phyloP scores from a whole-genome alignment of 2,797 vertebrate species.

The Tokudaia tokunoshimensis region DNA sequence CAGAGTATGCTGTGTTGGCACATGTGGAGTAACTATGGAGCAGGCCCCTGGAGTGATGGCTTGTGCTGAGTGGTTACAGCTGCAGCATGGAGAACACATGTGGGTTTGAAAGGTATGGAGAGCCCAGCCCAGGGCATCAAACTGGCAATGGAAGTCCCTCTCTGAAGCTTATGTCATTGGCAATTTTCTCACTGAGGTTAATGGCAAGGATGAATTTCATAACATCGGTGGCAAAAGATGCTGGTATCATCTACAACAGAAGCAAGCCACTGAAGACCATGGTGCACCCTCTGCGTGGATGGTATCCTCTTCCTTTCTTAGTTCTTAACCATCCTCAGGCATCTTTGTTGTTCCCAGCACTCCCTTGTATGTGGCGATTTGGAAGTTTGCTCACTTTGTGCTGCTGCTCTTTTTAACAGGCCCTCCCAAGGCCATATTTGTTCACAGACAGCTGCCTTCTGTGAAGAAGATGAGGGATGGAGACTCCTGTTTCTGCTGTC shows the following conservation, averaged over 20 bases:
- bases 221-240: not conserved
- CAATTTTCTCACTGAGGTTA: not conserved
- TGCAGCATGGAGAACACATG: not conserved
- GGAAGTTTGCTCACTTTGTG: not conserved
- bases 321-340: not conserved
- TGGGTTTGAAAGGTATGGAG: not conserved
- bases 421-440: not conserved
- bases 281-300: not conserved
- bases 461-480: not conserved
- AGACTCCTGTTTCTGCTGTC: not conserved
- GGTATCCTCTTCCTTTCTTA: not conserved
- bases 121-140: not conserved
- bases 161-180: not conserved
- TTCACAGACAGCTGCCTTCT: not conserved
- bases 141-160: not conserved
- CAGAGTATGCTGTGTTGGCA: not conserved
- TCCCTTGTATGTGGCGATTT: not conserved
- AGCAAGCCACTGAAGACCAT: not conserved
- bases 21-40: not conserved
- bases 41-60: not conserved
- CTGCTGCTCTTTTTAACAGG: not conserved
- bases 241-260: too few species aligned
- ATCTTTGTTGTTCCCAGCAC: not conserved
- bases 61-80: not conserved
- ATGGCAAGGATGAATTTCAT: not conserved